Evolutionary conservation across 2,888 invertebrate species (phyloP).

Genomic region (Ormyrus thymus): DNA sequence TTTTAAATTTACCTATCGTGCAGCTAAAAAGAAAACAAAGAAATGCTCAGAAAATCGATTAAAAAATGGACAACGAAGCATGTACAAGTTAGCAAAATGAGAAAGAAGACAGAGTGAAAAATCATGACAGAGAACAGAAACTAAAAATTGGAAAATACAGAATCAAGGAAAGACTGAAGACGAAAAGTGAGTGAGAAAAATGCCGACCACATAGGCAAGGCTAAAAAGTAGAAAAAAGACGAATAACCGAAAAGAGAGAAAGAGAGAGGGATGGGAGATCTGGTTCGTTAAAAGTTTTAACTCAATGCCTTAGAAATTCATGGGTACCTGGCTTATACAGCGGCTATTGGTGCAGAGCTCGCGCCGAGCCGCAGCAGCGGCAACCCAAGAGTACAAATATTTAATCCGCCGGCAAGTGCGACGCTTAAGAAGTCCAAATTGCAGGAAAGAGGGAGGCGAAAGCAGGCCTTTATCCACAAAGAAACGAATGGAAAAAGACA

Average conservation of each 20-base stretch:
- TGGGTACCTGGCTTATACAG: slow-evolving; percentile 31
- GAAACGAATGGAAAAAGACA: neutral
- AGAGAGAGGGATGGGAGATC: slow-evolving; percentile 17
- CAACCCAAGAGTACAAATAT: slow-evolving; percentile 47
- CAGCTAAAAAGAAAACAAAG: too few species aligned
- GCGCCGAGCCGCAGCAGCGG: neutral
- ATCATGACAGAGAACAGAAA: slow-evolving; percentile 11
- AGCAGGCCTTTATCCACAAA: neutral
- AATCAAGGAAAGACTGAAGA: neutral
- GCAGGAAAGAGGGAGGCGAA: slow-evolving; percentile 28
- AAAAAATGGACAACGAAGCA: too few species aligned
- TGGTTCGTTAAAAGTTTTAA: slow-evolving; percentile 54
- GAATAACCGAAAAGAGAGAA: neutral
- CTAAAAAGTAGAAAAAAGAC: slow-evolving; percentile 7
- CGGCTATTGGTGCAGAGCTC: neutral
- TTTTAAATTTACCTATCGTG: too few species aligned
- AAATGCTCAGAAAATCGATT: too few species aligned
- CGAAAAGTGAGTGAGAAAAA: neutral
- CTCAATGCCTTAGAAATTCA: slow-evolving; percentile 53
- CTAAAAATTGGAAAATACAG: neutral
- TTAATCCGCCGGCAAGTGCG: slow-evolving; percentile 44
- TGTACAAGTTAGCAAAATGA: neutral
- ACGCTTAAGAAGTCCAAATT: slow-evolving; percentile 47
- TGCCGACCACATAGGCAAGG: neutral
- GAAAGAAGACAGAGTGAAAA: slow-evolving; percentile 10